Base-by-base conservation (phyloP, 2,888 invertebrate species). In the Ophioninae sp. region DNA sequence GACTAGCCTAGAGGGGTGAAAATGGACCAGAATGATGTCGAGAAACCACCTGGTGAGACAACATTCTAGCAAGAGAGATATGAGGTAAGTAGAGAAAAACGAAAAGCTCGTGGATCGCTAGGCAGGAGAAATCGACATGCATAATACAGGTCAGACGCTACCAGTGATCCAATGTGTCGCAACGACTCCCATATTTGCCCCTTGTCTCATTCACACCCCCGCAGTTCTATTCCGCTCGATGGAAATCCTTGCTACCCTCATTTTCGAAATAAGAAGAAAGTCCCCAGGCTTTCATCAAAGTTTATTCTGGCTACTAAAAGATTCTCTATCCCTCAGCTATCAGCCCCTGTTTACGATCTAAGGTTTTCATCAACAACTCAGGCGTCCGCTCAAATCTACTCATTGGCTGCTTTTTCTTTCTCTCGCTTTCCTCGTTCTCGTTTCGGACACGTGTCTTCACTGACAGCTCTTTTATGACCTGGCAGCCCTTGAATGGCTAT, bases 131-230 rank as follows among this genome's bases (percentile, higher is more conserved):
- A 86, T 85, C 86, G 84, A 79, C 83, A 86, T 88, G 86, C 84
- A 86, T 86, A 87, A 88, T 87, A 85, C 84, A 86, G 79, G 85
- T 67, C 67, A 65, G 86, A 86, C 74, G 82, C 86, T 86, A 84
- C 85, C 83, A 82, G 85, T 85, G 87, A 89, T 89, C 86, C 84
- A 87, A 86, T 74, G 81, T 44, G 10, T 78, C 85, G 74, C 77
- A 77, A 75, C 75, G 72, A 84, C 81, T 75, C 81, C 77, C 84
- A 83, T 78, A 21, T 65, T 65, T 56, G 57, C 50, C 56, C 75
- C 13, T 59, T 79, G 69, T 79, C 70, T 75, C 56, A 50, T 56
- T 56, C 21, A 64, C 64, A 70, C 64, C 62, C 30, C 41, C 75
- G n/a, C 62, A 73, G 56, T 68, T 73, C 13, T 44, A 44, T 44